Evolutionary conservation across 2,797 vertebrate species (phyloP), one percentile per base, ranked within the genome.

Genomic region (Rallus crepitans): DNA sequence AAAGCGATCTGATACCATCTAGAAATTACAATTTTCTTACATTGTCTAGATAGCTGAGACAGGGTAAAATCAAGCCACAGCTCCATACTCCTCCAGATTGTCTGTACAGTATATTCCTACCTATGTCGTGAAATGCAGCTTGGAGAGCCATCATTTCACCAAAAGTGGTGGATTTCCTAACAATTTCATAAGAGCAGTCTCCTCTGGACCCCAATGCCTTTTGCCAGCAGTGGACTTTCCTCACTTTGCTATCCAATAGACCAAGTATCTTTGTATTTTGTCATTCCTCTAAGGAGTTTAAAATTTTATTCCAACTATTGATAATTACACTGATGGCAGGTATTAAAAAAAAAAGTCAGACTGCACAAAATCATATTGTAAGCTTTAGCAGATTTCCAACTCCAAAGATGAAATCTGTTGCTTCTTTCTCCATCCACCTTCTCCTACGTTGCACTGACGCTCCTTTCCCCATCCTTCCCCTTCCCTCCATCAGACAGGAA

Each of bases 21-120:
- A 93, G 82, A 92, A 96, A 92, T 87, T 19, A 75, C 33, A 64
- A 68, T 91, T 90, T 94, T 92, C 57, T 82, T 91, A 66, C 45
- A n/a, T 92, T 89, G 52, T 84, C 78, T 91, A 80, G 48, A 57
- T 85, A 92, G 8, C 20, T 75, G 77, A 95, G 64, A 64, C 24
- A 64, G 17, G 24, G 63, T 45, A 82, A 96, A 94, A 95, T 69
- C 68, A 89, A 85, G 9, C 6, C 31, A 66, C 37, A 21, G 5
- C 25, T 83, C 28, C 40, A 42, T 27, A 47, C 12, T 68, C 21
- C 21, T 82, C 16, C 16, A 64, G 84, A 89, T 19, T 52, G 5
- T 28, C 55, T 50, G 9, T 16, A 15, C 60, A 47, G 52, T 27
- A 42, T 30, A 53, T 84, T 69, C 20, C 15, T 66, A 30, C 11